These are phyloP conservation scores for Alentia gelatinosa DNA, from an alignment of 2,888 invertebrate genomes.

Conservation along the genomic window DNA sequence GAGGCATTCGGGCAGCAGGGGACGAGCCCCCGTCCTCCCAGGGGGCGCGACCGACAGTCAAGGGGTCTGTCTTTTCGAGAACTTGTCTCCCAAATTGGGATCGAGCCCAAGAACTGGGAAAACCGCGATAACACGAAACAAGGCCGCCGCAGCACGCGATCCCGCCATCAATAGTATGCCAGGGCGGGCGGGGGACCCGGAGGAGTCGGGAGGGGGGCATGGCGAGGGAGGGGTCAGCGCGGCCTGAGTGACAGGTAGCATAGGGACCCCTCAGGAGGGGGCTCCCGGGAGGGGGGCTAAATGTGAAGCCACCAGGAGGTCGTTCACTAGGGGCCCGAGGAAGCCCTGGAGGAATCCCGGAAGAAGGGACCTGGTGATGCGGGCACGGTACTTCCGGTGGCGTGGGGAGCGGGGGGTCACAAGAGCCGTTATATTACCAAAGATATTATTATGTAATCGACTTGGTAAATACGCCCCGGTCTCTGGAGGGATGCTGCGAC, in stretches of 20 bases:
- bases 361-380: neutral
- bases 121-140: constrained; percentile 38
- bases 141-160: neutral
- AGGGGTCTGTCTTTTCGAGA: constrained; percentile 1
- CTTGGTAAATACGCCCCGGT: constrained; percentile 5
- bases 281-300: constrained; percentile 7
- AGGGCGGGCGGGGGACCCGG: neutral
- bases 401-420: neutral
- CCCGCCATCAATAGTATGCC: constrained; percentile 10
- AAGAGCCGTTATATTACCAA: neutral
- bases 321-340: neutral
- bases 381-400: neutral
- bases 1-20: too few relatives aligned
- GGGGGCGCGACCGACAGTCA: neutral
- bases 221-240: neutral
- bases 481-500: neutral
- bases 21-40: too few relatives aligned
- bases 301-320: neutral
- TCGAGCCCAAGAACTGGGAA: constrained; percentile 34
- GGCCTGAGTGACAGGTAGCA: constrained; percentile 13
- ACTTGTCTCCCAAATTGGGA: constrained; percentile 47
- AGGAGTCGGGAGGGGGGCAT: neutral
- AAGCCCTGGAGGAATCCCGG: neutral
- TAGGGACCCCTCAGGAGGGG: neutral
- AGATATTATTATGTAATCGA: neutral